These are phyloP conservation scores for Malurus cyaneus DNA, from an alignment of 2,113 vertebrate species.

Conservation along the genomic window DNA sequence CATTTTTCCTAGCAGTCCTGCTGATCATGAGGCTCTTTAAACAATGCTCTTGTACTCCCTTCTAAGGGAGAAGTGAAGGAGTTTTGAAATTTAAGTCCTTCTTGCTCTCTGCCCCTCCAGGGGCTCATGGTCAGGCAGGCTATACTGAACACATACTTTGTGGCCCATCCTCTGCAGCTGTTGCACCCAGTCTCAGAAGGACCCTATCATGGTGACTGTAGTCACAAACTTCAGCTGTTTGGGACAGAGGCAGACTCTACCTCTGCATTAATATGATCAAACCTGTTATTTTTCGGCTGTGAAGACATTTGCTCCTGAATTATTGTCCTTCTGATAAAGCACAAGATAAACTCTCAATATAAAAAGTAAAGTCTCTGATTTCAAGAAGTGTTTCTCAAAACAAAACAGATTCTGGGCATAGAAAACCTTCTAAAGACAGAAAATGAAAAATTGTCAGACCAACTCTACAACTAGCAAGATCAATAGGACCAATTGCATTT, in stretches of 20 bases:
- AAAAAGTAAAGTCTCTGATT: not conserved
- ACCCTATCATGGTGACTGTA: no score
- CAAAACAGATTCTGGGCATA: not conserved
- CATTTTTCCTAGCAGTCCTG: not conserved
- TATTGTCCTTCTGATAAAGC: not conserved
- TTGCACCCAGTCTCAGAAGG: not conserved
- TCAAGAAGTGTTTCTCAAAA: not conserved
- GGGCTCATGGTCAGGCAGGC: not conserved
- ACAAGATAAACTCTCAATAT: not conserved
- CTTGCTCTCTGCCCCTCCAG: not conserved
- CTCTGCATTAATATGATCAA: not conserved
- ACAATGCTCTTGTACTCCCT: not conserved
- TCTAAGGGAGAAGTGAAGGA: not conserved
- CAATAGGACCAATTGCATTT: not conserved
- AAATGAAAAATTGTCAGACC: not conserved
- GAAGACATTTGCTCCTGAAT: not conserved
- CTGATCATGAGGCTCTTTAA: not conserved
- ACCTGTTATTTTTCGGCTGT: not conserved
- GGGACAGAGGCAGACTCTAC: not conserved
- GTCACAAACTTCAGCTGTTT: not conserved
- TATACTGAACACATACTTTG: not conserved
- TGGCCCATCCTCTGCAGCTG: not conserved
- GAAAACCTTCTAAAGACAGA: not conserved
- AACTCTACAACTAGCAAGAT: not conserved
- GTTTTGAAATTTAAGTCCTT: not conserved